These are phyloP conservation scores for Phortica variegata DNA, from an alignment of 1,140 invertebrate species.

Conservation along the genomic window DNA sequence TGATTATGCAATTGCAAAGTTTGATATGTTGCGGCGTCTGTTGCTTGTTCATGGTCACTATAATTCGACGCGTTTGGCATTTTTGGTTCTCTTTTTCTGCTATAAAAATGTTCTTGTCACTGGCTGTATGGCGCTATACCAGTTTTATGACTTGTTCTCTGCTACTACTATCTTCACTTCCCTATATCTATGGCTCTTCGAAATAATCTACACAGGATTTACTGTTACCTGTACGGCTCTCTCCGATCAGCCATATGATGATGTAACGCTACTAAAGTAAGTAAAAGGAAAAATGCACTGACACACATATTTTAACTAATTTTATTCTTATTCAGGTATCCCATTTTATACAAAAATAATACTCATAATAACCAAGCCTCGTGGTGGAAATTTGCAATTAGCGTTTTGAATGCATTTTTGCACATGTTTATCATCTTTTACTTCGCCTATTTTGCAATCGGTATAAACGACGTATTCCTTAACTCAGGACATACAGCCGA, in stretches of 20 bases:
- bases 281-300: conserved; percentile 21
- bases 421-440: conserved; percentile 60
- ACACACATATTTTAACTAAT: neutral
- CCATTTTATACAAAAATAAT: conserved; percentile 68
- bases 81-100: conserved; percentile 80
- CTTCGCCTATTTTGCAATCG: conserved; percentile 52
- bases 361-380: conserved; percentile 66
- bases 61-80: conserved; percentile 73
- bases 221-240: conserved; percentile 70
- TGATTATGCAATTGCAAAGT: conserved; percentile 68
- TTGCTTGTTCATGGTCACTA: conserved; percentile 75
- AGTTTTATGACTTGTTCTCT: conserved; percentile 63
- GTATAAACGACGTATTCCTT: conserved; percentile 48
- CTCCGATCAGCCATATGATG: conserved; percentile 68
- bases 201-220: conserved; percentile 70
- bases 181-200: conserved; percentile 72
- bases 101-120: conserved; percentile 80
- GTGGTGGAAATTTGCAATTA: conserved; percentile 63
- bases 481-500: conserved; percentile 54
- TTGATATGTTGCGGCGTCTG: conserved; percentile 67
- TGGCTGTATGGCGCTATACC: conserved; percentile 60
- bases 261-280: conserved; percentile 63
- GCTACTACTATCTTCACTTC: conserved; percentile 69
- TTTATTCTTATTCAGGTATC: conserved; percentile 57
- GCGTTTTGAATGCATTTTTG: conserved; percentile 63